A percentile compares a stretch with the other conserved stretches of the same genome.
Evolutionary conservation across 2,888 invertebrate genomes (phyloP).

Genomic region (Cerastoderma edule): DNA sequence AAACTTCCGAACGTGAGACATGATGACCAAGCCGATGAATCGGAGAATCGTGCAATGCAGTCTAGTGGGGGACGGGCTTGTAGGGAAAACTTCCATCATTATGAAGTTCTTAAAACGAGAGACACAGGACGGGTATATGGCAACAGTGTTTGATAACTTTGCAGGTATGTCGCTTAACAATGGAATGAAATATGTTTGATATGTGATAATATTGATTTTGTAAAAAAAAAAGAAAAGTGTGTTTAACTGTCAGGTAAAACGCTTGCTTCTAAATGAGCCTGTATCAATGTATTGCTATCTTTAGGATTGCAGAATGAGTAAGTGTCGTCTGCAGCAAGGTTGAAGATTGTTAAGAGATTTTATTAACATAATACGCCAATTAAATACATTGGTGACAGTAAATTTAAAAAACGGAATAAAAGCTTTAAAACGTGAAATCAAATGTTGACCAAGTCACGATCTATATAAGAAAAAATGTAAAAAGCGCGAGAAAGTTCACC

Average conservation of each 20-base stretch:
- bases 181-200: not conserved
- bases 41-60: constrained; percentile 62
- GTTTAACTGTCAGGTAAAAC: too few relatives aligned
- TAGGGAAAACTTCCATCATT: constrained; percentile 71
- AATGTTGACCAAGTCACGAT: too few relatives aligned
- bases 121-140: constrained; percentile 48
- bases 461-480: too few relatives aligned
- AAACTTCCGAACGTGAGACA: too few relatives aligned
- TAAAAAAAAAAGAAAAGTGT: too few relatives aligned
- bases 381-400: too few relatives aligned
- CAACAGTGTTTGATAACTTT: constrained; percentile 73
- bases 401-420: too few relatives aligned
- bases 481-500: too few relatives aligned
- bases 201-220: constrained; percentile 9
- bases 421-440: too few relatives aligned
- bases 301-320: not conserved
- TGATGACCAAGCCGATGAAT: constrained; percentile 33
- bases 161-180: constrained; percentile 52
- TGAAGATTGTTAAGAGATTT: not conserved
- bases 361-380: too few relatives aligned
- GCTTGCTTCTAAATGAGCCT: constrained; percentile 39
- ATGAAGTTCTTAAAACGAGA: constrained; percentile 54
- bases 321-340: not conserved
- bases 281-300: not conserved
- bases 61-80: constrained; percentile 72